Evolutionary conservation across 1,140 invertebrate genomes (phyloP), one percentile per base, ranked within the genome.

Genomic region (Drosophila ercepeae): DNA sequence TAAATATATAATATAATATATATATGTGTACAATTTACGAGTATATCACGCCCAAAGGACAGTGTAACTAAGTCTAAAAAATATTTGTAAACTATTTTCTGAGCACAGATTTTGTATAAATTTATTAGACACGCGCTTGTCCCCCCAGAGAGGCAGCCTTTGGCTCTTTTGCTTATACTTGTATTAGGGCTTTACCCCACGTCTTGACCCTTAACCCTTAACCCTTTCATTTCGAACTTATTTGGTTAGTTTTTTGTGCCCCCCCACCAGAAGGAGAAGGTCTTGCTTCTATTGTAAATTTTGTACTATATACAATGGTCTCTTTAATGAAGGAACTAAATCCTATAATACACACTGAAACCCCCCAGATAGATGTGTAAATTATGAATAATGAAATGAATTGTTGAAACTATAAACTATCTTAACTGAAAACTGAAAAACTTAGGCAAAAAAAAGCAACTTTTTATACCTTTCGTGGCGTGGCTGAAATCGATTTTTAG

Each of bases 71-170:
- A 81, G 57, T 73, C 82, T 88, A 76, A 76, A 86, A 52, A 57
- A 88, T 88, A 84, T 86, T 86, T 84, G 76, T 84, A 86, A 84
- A 74, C 81, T 84, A 84, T 84, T 84, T 84, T 86, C 81, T 86
- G 82, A 84, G 81, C 81, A 88, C 81, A 73, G 72, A 84, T 88
- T 84, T 84, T 86, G 67, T 86, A 88, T 86, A 76, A 77, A 84
- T 81, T 84, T 84, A 84, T 84, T 64, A 72, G 51, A 84, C 57
- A 86, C 70, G 70, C 65, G 50, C 75, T 75, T 67, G 53, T 74
- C 65, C 50, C 74, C 57, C 67, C 4, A 14, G 44, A 64, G 53
- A 75, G 51, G 73, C 49, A 76, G 81, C 81, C 81, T 86, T 86
- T 54, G 75, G 77, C 72, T 79, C 48, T 69, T 81, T 84, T 81